Percentiles rank a stretch among this genome's conserved stretches.
phyloP scores from a whole-genome alignment of 2,888 invertebrate genomes.

The Allolobophora icterica region DNA sequence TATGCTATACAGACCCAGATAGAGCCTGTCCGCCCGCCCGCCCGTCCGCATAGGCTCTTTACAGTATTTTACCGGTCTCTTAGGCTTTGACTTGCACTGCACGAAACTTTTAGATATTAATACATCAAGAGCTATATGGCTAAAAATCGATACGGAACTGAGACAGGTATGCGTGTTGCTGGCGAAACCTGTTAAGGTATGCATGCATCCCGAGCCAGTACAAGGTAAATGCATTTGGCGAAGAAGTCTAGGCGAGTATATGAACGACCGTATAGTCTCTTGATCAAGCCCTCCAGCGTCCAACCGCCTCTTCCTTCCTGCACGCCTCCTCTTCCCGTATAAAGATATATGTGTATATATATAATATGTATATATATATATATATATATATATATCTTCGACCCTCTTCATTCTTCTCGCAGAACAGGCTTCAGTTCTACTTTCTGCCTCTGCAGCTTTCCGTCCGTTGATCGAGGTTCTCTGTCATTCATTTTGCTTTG shows the following conservation, averaged over 20 bases:
- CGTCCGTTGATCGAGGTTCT: not conserved
- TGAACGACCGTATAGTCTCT: not conserved
- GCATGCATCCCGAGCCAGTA: not conserved
- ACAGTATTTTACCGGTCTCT: not conserved
- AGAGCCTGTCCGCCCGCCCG: not conserved
- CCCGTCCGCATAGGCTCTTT: not conserved
- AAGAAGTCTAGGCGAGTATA: not conserved
- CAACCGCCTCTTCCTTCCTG: not conserved
- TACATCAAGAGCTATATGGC: too few species aligned
- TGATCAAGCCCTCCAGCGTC: not conserved
- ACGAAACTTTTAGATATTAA: not conserved
- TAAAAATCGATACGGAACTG: not conserved
- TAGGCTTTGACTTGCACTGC: not conserved
- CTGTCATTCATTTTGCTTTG: not conserved
- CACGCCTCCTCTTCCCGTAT: not conserved
- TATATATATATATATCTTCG: too few species aligned
- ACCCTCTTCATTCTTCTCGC: not conserved
- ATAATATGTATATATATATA: too few species aligned
- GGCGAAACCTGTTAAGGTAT: not conserved
- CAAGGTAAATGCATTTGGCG: slow-evolving; percentile 17
- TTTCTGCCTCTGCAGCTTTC: too few species aligned
- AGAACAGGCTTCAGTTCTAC: too few species aligned
- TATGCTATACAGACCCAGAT: not conserved
- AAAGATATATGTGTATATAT: too few species aligned
- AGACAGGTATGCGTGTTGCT: not conserved